Evolutionary conservation across 2,113 vertebrate genomes (phyloP).

Genomic region (Oncorhynchus kisutch): DNA sequence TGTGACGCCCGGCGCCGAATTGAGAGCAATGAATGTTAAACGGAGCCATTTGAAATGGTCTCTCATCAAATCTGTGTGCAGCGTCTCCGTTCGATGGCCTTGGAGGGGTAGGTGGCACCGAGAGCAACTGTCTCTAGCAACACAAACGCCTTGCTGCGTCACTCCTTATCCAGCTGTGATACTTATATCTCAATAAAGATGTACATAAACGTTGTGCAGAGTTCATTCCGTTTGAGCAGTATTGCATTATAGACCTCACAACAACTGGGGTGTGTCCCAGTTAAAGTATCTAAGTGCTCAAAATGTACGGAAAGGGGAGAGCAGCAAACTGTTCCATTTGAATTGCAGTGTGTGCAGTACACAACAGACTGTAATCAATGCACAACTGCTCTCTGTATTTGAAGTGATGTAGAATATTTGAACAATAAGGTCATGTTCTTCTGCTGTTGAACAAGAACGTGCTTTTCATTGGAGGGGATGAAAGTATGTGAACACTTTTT

Average conservation of each 20-base stretch:
- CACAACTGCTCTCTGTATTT: too few relatives aligned
- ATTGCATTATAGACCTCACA: conserved; percentile 41
- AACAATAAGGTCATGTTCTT: too few relatives aligned
- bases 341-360: too few relatives aligned
- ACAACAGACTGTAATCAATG: too few relatives aligned
- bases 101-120: conserved; percentile 29
- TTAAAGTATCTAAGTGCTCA: conserved; percentile 50
- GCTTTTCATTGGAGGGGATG: too few relatives aligned
- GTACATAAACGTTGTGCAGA: background rate
- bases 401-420: too few relatives aligned
- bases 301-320: conserved; percentile 47
- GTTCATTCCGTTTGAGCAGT: too few relatives aligned
- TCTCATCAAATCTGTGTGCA: conserved; percentile 40
- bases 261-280: conserved; percentile 33
- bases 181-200: conserved; percentile 24
- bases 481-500: too few relatives aligned
- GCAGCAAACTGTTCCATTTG: conserved; percentile 11
- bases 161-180: conserved; percentile 14
- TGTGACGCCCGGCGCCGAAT: background rate
- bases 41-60: conserved; percentile 10
- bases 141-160: conserved; percentile 10
- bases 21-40: conserved; percentile 39
- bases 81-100: conserved; percentile 29
- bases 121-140: conserved; percentile 17
- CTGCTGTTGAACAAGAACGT: too few relatives aligned